Conservation (phyloP, 37 sponge, comb jelly and placozoan species). For the Axinella damicornis region DNA sequence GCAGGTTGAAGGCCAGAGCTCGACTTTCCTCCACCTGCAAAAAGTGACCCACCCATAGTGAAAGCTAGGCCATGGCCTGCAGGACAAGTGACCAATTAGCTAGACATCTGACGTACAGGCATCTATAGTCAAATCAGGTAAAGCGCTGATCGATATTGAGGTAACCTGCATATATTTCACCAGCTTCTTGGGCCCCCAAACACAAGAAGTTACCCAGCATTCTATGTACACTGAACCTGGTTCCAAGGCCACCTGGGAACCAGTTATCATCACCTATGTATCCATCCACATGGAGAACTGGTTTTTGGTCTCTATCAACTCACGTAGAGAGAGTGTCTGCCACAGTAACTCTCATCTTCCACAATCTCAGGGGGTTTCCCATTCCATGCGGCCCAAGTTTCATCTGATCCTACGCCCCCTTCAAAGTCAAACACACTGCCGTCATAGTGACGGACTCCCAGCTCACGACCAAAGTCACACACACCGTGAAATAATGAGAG, state of each 20-base stretch:
- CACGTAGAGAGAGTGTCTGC: conserved; percentile 59
- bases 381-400: conserved; percentile 32
- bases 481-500: conserved; percentile 28
- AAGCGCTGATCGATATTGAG: too few species aligned
- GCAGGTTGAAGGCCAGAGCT: neutral
- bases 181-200: too few species aligned
- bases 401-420: conserved; percentile 7
- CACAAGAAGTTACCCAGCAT: too few species aligned
- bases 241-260: too few species aligned
- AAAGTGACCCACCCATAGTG: too few species aligned
- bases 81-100: too few species aligned
- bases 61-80: too few species aligned
- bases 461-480: conserved; percentile 37
- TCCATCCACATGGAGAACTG: conserved; percentile 36
- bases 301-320: neutral
- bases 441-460: conserved; percentile 13
- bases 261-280: too few species aligned
- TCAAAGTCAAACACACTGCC: conserved; percentile 40
- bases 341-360: conserved; percentile 62
- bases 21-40: conserved; percentile 15
- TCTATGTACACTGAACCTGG: too few species aligned
- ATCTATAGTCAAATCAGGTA: too few species aligned
- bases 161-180: too few species aligned
- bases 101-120: too few species aligned
- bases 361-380: conserved; percentile 20